Base-by-base conservation (phyloP, 2,113 vertebrate genomes). In the Tylochromis polylepis region DNA sequence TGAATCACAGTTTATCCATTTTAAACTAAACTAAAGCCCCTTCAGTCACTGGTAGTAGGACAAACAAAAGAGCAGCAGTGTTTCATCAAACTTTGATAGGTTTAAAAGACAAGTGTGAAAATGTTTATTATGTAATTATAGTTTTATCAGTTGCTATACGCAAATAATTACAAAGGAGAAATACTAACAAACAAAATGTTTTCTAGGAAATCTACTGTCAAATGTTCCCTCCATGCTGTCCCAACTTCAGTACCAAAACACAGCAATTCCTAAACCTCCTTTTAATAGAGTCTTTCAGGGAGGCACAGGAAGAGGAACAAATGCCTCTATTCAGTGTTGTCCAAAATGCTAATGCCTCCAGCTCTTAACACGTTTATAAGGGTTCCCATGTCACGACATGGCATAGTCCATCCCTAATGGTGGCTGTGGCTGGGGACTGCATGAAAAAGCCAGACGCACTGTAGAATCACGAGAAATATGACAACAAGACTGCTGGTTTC, bases 291-390 rank as follows among this genome's bases (percentile, higher is more conserved):
- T 95, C 95, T 96, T 97, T 97, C 95, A 96, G 92, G 85, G 94
- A 95, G 95, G 94, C 94, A 93, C 94, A 96, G 95, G 96, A 96
- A 94, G 95, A 96, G 90, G 93, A 96, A 97, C 96, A 97, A 97
- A 96, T 89, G 89, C 87, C 85, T 91, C 95, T 84, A 96, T 97
- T 97, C 96, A 97, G 87, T 8, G 34, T 79, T 89, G 84, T 97
- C 96, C 96, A 97, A 97, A 97, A 96, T 97, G 96, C 96, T 96
- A 97, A 97, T 97, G 95, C 90, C 93, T 92, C 95, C 90, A 92
- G 95, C 94, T 95, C 96, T 97, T 96, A 96, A 96, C 94, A 95
- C 95, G 92, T 96, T 97, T 95, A 96, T 95, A 95, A 96, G 95
- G 91, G 94, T 96, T 96, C 96, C 95, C 95, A 96, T 96, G 96